A percentile compares a stretch with the other conserved stretches of the same genome.
These are phyloP conservation scores for Drosophila algonquin DNA, from an alignment of 2,888 invertebrate genomes.

Conservation along the genomic window DNA sequence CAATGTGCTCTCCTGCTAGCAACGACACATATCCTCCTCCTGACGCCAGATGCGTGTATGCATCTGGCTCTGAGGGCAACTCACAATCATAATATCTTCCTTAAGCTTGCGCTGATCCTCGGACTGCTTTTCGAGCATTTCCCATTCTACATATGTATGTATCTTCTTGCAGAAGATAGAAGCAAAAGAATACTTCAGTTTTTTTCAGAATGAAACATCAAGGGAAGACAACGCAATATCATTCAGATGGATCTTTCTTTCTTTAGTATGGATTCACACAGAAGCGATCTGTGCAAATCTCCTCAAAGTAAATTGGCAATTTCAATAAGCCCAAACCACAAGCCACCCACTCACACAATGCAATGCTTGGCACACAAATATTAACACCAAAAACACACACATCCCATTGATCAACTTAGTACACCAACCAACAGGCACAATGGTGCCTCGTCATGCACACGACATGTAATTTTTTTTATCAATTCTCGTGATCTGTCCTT, in stretches of 20 bases:
- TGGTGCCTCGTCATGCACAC: too few species aligned
- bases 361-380: too few species aligned
- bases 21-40: conserved; percentile 92
- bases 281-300: background rate
- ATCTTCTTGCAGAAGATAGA: conserved; percentile 91
- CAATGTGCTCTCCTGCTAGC: conserved; percentile 94
- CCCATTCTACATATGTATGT: too few species aligned
- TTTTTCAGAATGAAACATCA: too few species aligned
- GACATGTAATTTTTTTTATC: too few species aligned
- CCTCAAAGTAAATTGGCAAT: background rate
- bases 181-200: background rate
- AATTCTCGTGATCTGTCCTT: too few species aligned
- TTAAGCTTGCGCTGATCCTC: conserved; percentile 91
- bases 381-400: too few species aligned
- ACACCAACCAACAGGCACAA: too few species aligned
- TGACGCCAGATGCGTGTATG: conserved; percentile 90
- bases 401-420: too few species aligned
- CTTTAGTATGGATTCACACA: too few species aligned
- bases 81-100: conserved; percentile 87
- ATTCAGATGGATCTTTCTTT: background rate
- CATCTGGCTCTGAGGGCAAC: conserved; percentile 91
- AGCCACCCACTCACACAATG: too few species aligned
- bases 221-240: background rate
- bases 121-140: conserved; percentile 91
- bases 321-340: too few species aligned